phyloP scores from a whole-genome alignment of 2,888 invertebrate species.

The Ectemnius continuus region DNA sequence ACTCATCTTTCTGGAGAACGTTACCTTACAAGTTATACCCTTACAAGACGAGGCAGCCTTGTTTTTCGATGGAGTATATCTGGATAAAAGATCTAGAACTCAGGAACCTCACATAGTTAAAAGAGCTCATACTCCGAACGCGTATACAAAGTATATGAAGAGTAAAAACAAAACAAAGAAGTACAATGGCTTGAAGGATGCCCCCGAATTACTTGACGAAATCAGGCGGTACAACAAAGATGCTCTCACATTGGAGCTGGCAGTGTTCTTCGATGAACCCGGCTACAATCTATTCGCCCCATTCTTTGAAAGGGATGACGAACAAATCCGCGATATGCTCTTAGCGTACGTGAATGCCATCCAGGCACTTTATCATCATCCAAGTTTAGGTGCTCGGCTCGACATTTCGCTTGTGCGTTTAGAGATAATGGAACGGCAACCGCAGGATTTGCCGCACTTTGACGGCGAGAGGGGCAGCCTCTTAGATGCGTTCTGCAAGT shows the following conservation, averaged over 20 bases:
- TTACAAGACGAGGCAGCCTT: slow-evolving; percentile 70
- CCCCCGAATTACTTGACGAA: slow-evolving; percentile 27
- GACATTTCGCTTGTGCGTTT: slow-evolving; percentile 85
- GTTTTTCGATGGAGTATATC: slow-evolving; percentile 40
- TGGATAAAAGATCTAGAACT: slow-evolving; percentile 67
- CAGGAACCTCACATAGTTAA: slow-evolving; percentile 74
- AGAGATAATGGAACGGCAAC: slow-evolving; percentile 85
- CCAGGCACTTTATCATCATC: slow-evolving; percentile 89
- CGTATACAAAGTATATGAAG: neutral
- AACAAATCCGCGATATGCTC: slow-evolving; percentile 85
- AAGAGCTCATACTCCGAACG: slow-evolving; percentile 24
- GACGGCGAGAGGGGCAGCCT: slow-evolving; percentile 84
- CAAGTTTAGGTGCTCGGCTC: slow-evolving; percentile 83
- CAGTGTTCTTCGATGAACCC: slow-evolving; percentile 87
- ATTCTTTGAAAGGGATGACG: slow-evolving; percentile 83
- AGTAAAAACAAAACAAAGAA: slow-evolving; percentile 7
- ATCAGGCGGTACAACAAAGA: slow-evolving; percentile 38
- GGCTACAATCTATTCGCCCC: slow-evolving; percentile 86
- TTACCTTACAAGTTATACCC: slow-evolving; percentile 86
- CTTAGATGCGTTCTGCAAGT: slow-evolving; percentile 87
- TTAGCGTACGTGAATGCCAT: slow-evolving; percentile 89
- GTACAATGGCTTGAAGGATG: slow-evolving; percentile 6
- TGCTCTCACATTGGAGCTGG: slow-evolving; percentile 84
- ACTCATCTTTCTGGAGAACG: slow-evolving; percentile 83
- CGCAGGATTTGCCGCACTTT: slow-evolving; percentile 81